These are phyloP conservation scores for Bemisia tabaci DNA, from an alignment of 1,140 invertebrate species.

Conservation along the genomic window DNA sequence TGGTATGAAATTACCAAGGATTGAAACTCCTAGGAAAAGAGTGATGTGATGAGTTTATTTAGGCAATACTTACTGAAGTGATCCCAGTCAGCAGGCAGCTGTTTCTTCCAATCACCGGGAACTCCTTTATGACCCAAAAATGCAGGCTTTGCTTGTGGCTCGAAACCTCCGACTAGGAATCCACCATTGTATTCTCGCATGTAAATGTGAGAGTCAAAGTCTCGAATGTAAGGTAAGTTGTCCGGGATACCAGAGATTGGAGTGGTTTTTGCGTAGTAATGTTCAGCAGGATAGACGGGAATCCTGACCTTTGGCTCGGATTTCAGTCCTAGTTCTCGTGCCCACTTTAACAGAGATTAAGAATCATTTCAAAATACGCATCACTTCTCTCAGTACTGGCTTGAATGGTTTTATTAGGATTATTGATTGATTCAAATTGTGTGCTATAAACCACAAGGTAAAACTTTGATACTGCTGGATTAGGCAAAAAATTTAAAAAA, in stretches of 20 bases:
- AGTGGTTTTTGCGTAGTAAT: constrained; percentile 51
- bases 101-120: constrained; percentile 43
- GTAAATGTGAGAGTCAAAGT: constrained; percentile 54
- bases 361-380: too few species aligned
- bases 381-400: too few species aligned
- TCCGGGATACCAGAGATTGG: constrained; percentile 27
- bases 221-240: constrained; percentile 42
- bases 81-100: constrained; percentile 40
- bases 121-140: constrained; percentile 39
- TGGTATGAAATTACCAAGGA: too few species aligned
- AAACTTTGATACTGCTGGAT: too few species aligned
- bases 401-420: too few species aligned
- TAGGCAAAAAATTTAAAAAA: too few species aligned
- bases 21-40: too few species aligned
- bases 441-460: too few species aligned
- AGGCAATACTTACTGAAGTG: constrained; percentile 46
- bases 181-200: constrained; percentile 37
- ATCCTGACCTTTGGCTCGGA: constrained; percentile 48
- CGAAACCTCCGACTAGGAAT: constrained; percentile 53
- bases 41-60: too few species aligned
- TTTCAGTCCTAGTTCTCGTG: constrained; percentile 45
- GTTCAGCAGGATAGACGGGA: constrained; percentile 53
- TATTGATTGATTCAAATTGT: too few species aligned
- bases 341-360: constrained; percentile 38
- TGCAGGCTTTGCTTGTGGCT: constrained; percentile 45